Conservation (phyloP, 2,888 invertebrate species). For the Apotomis capreana region DNA sequence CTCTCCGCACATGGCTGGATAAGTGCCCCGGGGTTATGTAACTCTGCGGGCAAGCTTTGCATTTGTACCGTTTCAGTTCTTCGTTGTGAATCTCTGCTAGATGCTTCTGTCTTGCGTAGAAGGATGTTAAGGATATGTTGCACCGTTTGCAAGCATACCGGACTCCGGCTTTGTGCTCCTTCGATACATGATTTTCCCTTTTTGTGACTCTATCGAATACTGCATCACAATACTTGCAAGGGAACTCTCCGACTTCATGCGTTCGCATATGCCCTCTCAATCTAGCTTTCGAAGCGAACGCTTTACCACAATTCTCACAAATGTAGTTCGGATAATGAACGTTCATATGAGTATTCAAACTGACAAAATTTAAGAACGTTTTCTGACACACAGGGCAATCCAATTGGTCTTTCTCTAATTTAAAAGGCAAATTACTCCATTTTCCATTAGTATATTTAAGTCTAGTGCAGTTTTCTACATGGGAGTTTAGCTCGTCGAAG, state of each 20-base stretch:
- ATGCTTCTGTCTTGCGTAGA: slow-evolving; percentile 76
- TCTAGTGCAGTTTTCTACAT: slow-evolving; percentile 64
- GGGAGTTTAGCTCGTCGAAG: slow-evolving; percentile 62
- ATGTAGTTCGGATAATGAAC: slow-evolving; percentile 78
- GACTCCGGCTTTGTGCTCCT: slow-evolving; percentile 74
- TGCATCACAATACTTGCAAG: slow-evolving; percentile 69
- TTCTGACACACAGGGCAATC: slow-evolving; percentile 76
- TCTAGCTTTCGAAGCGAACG: slow-evolving; percentile 79
- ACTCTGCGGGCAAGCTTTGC: slow-evolving; percentile 76
- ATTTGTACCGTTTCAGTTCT: slow-evolving; percentile 75
- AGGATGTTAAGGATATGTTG: slow-evolving; percentile 70
- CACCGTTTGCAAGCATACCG: slow-evolving; percentile 74
- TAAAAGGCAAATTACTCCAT: slow-evolving; percentile 73
- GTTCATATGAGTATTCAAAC: slow-evolving; percentile 80
- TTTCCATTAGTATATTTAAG: slow-evolving; percentile 52
- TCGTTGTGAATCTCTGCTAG: slow-evolving; percentile 76
- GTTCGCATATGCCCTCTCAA: slow-evolving; percentile 79
- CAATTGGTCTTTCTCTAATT: slow-evolving; percentile 73
- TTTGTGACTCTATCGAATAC: slow-evolving; percentile 75
- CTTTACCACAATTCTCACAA: slow-evolving; percentile 80
- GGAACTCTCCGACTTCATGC: slow-evolving; percentile 77
- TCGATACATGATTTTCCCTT: slow-evolving; percentile 74
- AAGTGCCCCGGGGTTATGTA: slow-evolving; percentile 77
- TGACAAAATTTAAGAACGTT: slow-evolving; percentile 72
- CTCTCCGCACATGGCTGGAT: slow-evolving; percentile 73